Conservation (phyloP, 2,113 vertebrate genomes). For the Ceyx cyanopectus region DNA sequence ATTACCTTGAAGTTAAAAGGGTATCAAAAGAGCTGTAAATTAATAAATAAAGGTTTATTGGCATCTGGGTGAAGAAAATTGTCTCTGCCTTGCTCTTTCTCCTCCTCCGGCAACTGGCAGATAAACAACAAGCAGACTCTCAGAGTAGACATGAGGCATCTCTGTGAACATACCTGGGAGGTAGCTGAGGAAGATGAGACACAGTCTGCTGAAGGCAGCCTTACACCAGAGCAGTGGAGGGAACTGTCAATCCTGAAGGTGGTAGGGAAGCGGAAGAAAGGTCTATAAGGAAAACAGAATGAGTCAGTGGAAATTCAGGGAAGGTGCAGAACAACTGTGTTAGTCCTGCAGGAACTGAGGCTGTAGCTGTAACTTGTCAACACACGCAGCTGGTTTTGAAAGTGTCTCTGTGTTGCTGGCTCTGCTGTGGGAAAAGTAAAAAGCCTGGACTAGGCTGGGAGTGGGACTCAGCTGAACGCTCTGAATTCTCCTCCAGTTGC, state of each 20-base stretch:
- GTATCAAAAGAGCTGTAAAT: no score
- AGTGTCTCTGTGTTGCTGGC: not conserved
- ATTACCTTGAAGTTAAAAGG: no score
- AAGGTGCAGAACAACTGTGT: not conserved
- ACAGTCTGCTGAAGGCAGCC: not conserved
- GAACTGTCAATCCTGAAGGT: not conserved
- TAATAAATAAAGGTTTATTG: no score
- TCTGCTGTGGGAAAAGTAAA: not conserved
- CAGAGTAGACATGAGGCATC: not conserved
- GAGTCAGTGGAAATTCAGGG: not conserved
- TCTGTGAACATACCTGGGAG: not conserved
- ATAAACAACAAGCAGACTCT: not conserved
- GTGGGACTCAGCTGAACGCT: not conserved
- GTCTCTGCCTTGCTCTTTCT: no score
- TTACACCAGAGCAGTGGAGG: not conserved
- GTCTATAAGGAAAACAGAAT: not conserved
- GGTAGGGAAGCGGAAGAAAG: not conserved
- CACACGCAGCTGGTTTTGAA: not conserved
- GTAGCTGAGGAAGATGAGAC: not conserved
- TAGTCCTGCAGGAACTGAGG: not conserved
- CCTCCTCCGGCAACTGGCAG: no score
- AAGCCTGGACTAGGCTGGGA: not conserved
- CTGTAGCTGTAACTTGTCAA: not conserved
- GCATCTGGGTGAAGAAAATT: no score
- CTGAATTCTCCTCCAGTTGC: not conserved